phyloP scores from a whole-genome alignment of 2,797 vertebrate genomes.

The Parotocinclus haroldoi region DNA sequence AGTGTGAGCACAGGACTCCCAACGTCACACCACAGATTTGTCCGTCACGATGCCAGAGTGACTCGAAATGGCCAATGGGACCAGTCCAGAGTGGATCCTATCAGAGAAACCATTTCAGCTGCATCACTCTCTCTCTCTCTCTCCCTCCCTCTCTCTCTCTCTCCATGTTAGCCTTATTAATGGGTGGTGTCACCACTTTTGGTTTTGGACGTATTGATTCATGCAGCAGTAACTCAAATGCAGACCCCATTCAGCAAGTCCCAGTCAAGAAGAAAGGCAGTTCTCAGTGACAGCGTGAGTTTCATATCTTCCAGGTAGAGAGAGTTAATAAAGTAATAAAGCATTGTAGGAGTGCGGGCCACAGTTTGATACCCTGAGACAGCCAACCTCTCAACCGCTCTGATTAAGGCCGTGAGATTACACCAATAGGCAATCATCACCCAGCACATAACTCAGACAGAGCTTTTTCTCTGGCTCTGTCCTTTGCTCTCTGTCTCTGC shows the following conservation, averaged over 20 bases:
- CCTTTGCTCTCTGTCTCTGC: slow-evolving; percentile 24
- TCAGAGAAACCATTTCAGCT: not conserved
- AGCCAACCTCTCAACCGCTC: slow-evolving; percentile 45
- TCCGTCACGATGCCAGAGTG: no score
- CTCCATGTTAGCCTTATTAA: slow-evolving; percentile 7
- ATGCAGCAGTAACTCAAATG: slow-evolving; percentile 2
- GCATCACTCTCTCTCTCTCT: no score
- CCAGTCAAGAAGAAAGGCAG: slow-evolving; percentile 21
- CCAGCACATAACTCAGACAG: slow-evolving; percentile 50
- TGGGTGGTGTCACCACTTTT: not conserved
- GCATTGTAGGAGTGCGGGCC: slow-evolving; percentile 49
- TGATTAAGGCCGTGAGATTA: slow-evolving; percentile 58
- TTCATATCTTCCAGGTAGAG: slow-evolving; percentile 47
- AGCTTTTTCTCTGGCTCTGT: slow-evolving; percentile 27
- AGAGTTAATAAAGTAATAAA: slow-evolving; percentile 60
- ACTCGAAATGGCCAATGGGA: no score
- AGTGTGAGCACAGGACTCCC: no score
- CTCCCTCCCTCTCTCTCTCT: no score
- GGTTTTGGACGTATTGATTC: not conserved
- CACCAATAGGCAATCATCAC: slow-evolving; percentile 56
- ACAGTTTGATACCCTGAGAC: slow-evolving; percentile 54
- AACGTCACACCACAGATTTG: no score
- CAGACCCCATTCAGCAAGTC: slow-evolving; percentile 3
- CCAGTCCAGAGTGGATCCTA: no score
- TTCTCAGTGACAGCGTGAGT: slow-evolving; percentile 33